Percentiles rank a stretch among this genome's conserved stretches.
Conservation (phyloP, 2,797 vertebrate genomes). For the Tamandua tetradactyla region DNA sequence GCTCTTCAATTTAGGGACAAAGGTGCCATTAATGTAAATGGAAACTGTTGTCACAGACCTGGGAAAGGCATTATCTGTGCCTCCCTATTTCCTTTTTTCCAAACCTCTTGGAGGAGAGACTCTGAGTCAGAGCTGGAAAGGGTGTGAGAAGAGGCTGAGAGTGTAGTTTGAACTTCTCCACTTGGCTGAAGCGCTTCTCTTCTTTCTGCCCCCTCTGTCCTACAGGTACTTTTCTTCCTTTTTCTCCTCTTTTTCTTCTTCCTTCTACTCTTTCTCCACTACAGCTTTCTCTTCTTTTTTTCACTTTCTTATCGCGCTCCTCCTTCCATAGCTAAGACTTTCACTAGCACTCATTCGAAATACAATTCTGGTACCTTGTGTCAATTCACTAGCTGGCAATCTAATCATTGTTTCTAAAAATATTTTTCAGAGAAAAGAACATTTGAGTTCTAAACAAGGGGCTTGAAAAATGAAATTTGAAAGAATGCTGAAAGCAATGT, state of each 20-base stretch:
- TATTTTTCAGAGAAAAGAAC: not conserved
- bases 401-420: not conserved
- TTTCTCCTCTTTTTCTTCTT: not conserved
- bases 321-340: not conserved
- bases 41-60: not conserved
- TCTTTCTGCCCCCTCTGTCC: no score
- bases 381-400: not conserved
- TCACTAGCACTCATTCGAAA: not conserved
- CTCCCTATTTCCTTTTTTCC: not conserved
- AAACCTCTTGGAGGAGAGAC: not conserved
- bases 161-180: accelerated
- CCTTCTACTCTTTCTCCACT: not conserved
- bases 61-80: no score
- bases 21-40: no score
- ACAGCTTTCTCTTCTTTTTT: not conserved
- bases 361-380: not conserved
- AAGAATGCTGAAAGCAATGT: not conserved
- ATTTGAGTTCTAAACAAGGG: not conserved
- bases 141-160: no score
- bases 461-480: not conserved
- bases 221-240: no score
- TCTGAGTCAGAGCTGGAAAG: not conserved
- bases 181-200: accelerated
- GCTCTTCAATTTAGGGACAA: not conserved
- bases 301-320: not conserved